Percentiles rank a stretch among this genome's conserved stretches.
Evolutionary conservation across 1,140 invertebrate species (phyloP).

Genomic region (Ceratosolen solmsi): DNA sequence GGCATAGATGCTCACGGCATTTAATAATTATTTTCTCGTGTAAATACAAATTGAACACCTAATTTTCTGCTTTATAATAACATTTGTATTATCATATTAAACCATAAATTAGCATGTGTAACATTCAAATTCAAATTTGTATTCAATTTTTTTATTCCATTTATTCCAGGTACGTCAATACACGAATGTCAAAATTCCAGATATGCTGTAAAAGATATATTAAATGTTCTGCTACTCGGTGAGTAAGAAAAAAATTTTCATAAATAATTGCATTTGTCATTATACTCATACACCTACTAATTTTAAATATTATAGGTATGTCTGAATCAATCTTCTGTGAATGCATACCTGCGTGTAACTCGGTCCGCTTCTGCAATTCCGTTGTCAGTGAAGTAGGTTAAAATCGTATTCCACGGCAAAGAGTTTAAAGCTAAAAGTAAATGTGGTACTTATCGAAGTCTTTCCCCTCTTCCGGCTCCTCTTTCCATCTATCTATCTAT

Average conservation of each 20-base stretch:
- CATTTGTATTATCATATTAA: neutral
- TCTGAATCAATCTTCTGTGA: too few relatives aligned
- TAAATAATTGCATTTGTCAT: slow-evolving; percentile 23
- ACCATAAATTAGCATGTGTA: neutral
- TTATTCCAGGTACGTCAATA: slow-evolving; percentile 20
- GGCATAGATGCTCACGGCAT: neutral
- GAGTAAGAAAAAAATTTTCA: neutral
- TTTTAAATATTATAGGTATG: slow-evolving; percentile 31
- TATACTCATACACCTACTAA: neutral
- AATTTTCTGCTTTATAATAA: neutral
- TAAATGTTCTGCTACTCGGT: neutral
- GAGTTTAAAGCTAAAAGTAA: too few relatives aligned
- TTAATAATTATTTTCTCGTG: neutral
- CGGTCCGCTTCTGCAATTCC: neutral
- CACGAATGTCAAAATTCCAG: neutral
- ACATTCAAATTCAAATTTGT: neutral
- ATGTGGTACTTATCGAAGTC: too few relatives aligned
- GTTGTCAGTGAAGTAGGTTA: slow-evolving; percentile 19
- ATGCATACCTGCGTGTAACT: neutral
- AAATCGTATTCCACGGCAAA: too few relatives aligned
- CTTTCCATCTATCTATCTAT: too few relatives aligned
- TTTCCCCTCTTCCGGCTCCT: too few relatives aligned
- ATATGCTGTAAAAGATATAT: neutral
- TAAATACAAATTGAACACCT: neutral
- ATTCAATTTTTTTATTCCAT: neutral